Conservation (phyloP, 2,113 vertebrate species). For the Alectura lathami region DNA sequence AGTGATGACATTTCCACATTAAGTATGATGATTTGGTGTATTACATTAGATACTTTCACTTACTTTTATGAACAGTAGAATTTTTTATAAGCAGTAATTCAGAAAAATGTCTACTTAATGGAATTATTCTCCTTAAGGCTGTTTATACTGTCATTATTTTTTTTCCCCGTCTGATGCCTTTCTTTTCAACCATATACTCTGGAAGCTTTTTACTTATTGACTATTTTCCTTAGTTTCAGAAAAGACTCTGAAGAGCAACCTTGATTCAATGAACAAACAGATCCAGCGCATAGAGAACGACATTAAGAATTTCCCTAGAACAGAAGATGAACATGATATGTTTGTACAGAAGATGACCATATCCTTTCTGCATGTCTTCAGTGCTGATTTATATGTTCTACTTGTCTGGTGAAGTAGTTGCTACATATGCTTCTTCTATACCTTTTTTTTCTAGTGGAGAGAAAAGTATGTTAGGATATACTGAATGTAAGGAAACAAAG, state of each 20-base stretch:
- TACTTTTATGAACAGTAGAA: conserved; percentile 66
- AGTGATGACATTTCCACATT: conserved; percentile 78
- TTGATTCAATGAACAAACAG: conserved; percentile 89
- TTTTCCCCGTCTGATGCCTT: background rate
- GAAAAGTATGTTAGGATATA: accelerated
- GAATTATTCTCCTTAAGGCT: conserved; percentile 57
- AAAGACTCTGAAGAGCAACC: conserved; percentile 89
- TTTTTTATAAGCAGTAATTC: conserved; percentile 75
- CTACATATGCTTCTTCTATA: background rate
- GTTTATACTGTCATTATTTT: conserved; percentile 22
- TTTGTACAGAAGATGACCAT: conserved; percentile 97
- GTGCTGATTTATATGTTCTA: background rate
- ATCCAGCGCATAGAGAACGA: conserved; percentile 89
- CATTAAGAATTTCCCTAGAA: conserved; percentile 89
- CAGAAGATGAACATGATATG: conserved; percentile 87
- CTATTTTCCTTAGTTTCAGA: conserved; percentile 85
- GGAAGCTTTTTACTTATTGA: background rate
- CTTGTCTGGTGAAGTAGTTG: background rate
- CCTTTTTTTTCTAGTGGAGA: background rate
- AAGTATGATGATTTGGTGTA: conserved; percentile 78
- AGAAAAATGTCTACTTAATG: conserved; percentile 71
- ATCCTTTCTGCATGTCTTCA: conserved; percentile 83
- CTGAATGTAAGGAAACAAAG: background rate
- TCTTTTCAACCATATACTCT: background rate
- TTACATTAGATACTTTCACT: conserved; percentile 73